Evolutionary conservation across 37 sponge, comb jelly and placozoan genomes (phyloP), one percentile per base, ranked within the genome.

Genomic region (Halichondria panicea): DNA sequence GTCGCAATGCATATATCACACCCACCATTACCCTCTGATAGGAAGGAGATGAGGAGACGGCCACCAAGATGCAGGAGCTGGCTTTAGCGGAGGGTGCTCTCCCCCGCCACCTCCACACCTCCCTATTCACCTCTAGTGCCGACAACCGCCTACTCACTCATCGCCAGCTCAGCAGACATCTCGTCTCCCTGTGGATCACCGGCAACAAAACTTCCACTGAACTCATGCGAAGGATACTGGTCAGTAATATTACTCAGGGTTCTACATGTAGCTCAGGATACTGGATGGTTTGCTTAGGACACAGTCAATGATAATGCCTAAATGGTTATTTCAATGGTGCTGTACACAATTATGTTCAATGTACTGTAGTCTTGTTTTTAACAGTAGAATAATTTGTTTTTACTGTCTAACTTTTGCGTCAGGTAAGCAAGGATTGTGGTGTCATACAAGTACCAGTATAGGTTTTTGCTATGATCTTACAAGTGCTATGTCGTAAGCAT

Each of bases 11-110:
- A n/a, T n/a, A n/a, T n/a, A n/a, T n/a, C n/a, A n/a, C n/a, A n/a
- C n/a, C n/a, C n/a, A n/a, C n/a, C n/a, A n/a, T n/a, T n/a, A n/a
- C 43, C 50, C 22, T 34, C 40, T 27, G 24, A 0, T 42, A 90
- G 90, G 99, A 99, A 70, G 99, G 92, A 2, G 82, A 83, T 4
- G 38, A 82, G 25, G 96, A 93, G 71, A 81, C 77, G 28, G 89
- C 99, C n/a, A 50, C 77, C 22, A 90, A 74, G 74, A 95, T 98
- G 96, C 99, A 98, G 90, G 92, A 96, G 58, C 86, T 98, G 55
- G 99, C 99, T 8, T 80, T 98, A 56, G 91, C 96, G 0, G 99
- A 98, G 76, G 99, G 99, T 7, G 96, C 99, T 35, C 86, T 97
- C 31, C 91, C 91, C 48, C 78, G 96, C 3, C 99, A 97, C 89